A percentile compares a stretch with the other conserved stretches of the same genome.
phyloP scores from a whole-genome alignment of 2,113 vertebrate species.

The Orthonyx spaldingii region DNA sequence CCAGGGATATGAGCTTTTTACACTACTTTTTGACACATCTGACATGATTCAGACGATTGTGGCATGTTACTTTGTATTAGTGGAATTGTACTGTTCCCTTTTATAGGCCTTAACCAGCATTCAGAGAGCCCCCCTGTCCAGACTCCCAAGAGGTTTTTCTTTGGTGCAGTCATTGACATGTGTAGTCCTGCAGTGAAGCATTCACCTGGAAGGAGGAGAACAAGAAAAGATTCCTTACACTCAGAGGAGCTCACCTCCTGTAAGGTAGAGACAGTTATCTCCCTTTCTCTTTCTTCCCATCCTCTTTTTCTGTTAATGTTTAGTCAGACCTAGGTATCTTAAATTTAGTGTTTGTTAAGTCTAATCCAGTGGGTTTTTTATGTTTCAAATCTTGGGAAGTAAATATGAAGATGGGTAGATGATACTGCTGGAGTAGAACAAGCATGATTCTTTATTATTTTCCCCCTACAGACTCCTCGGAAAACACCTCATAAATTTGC shows the following conservation, averaged over 20 bases:
- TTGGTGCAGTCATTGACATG: constrained; percentile 75
- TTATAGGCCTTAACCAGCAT: constrained; percentile 30
- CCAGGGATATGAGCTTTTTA: background rate
- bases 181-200: constrained; percentile 54
- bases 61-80: background rate
- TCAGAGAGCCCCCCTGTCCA: constrained; percentile 52
- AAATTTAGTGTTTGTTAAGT: background rate
- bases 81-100: background rate
- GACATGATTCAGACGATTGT: background rate
- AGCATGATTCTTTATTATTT: background rate
- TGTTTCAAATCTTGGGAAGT: background rate
- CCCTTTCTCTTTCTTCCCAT: background rate
- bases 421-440: background rate
- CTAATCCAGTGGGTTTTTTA: background rate
- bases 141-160: constrained; percentile 87
- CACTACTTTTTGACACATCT: background rate
- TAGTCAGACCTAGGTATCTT: background rate
- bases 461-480: constrained; percentile 65
- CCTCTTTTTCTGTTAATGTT: background rate
- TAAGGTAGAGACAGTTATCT: constrained; percentile 72
- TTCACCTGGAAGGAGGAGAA: constrained; percentile 7
- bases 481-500: constrained; percentile 60
- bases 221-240: constrained; percentile 42
- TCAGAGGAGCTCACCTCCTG: constrained; percentile 61
- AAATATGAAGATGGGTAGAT: background rate